These are phyloP conservation scores for Schizaphis graminum DNA, from an alignment of 2,888 invertebrate species.

Conservation along the genomic window DNA sequence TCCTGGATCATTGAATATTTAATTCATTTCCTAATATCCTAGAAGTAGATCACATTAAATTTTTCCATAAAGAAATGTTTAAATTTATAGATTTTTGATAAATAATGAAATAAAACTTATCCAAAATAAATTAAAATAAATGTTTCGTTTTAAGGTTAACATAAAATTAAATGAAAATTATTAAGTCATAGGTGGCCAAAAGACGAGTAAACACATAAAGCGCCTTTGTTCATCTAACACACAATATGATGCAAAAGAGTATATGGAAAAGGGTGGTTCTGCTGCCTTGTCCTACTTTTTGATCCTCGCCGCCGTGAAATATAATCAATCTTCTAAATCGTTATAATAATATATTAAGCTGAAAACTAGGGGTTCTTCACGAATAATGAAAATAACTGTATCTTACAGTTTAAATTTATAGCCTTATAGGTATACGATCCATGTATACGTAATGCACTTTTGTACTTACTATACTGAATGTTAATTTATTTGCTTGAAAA, in stretches of 20 bases:
- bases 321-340: background rate
- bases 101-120: background rate
- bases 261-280: too few species aligned
- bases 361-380: background rate
- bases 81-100: background rate
- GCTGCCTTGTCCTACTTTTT: too few species aligned
- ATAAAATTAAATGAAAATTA: background rate
- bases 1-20: background rate
- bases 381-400: too few species aligned
- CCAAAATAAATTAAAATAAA: background rate
- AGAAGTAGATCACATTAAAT: background rate
- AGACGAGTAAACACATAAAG: background rate
- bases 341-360: background rate
- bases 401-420: background rate
- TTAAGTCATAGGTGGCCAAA: background rate
- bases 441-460: background rate
- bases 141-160: background rate
- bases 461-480: background rate
- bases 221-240: background rate
- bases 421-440: background rate
- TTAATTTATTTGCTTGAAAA: background rate
- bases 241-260: background rate
- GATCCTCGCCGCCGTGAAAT: background rate
- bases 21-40: background rate
- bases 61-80: background rate